Conservation (phyloP, 2,888 invertebrate species). For the Eulithis prunata region DNA sequence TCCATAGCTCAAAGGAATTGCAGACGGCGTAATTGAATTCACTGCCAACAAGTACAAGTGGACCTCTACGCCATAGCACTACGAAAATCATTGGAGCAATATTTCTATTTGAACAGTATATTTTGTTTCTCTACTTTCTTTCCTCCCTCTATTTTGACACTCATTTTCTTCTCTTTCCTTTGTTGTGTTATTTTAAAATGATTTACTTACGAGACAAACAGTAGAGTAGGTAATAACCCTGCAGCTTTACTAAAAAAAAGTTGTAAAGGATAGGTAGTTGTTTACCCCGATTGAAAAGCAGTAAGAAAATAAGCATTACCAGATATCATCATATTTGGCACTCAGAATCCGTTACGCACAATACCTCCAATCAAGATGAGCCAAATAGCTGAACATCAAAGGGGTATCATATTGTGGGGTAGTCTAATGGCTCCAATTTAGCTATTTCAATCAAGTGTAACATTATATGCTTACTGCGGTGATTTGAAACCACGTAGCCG, state of each 20-base stretch:
- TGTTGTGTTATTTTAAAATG: too few relatives aligned
- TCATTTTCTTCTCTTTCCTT: too few relatives aligned
- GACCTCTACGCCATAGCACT: background rate
- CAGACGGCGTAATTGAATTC: slow-evolving; percentile 2
- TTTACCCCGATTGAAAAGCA: background rate
- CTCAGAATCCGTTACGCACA: slow-evolving; percentile 52
- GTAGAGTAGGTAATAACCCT: too few relatives aligned
- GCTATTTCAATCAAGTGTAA: slow-evolving; percentile 66
- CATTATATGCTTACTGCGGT: slow-evolving; percentile 48
- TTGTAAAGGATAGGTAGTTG: too few relatives aligned
- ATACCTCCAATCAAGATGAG: slow-evolving; percentile 63
- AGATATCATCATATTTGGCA: slow-evolving; percentile 21
- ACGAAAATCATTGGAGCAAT: slow-evolving; percentile 1
- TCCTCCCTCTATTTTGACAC: too few relatives aligned
- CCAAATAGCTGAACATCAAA: slow-evolving; percentile 44
- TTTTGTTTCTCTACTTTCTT: too few relatives aligned
- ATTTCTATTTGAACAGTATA: background rate
- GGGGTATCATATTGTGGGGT: slow-evolving; percentile 52
- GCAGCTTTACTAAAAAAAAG: too few relatives aligned
- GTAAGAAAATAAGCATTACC: slow-evolving; percentile 11
- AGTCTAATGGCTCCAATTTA: slow-evolving; percentile 61
- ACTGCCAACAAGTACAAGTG: background rate
- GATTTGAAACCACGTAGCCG: slow-evolving; percentile 20
- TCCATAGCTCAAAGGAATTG: slow-evolving; percentile 6
- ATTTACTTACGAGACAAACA: too few relatives aligned